Evolutionary conservation across 2,113 vertebrate genomes (phyloP), one percentile per base, ranked within the genome.

Genomic region (Emydura subglobosa): DNA sequence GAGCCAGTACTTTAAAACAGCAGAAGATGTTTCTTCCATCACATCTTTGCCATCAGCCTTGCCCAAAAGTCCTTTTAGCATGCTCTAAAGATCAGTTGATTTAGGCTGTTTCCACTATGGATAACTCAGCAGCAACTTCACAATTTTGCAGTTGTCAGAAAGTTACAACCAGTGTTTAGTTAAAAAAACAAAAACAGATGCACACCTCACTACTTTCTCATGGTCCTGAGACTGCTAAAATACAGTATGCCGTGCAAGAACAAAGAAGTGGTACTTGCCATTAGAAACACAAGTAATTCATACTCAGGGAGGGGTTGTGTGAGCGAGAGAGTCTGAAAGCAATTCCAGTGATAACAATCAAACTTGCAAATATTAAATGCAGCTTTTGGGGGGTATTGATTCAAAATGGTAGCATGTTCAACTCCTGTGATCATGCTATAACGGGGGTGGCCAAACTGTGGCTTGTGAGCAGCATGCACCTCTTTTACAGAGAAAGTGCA

Each of bases 141-240:
- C n/a, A 39, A 3, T 39, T 72, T 21, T 72, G 34, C 19, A 22
- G 17, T n/a, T 86, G 39, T 55, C 57, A 79, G 84, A 94, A 89
- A 54, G 27, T 83, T 94, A 74, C 16, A 89, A 72, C 13, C 24
- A 10, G 47, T 65, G 27, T 74, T 89, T 93, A 93, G 87, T 34
- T 90, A 92, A 88, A 78, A 72, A 55, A 17, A 1, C 21, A 94
- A 94, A 89, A 51, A 10, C 55, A 92, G 72, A 96, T 55, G 78
- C 51, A 4, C 90, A 76, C 90, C 80, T 79, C 74, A 7, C 79
- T 7, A 39, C 50, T 89, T 86, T 90, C 17, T 83, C 54, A 51
- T 12, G 50, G n/a, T 6, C 74, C 86, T 93, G 93, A 88, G 65
- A 39, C 65, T 93, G 81, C 85, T 85, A 86, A 83, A 24, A 85